Evolutionary conservation across 2,113 vertebrate genomes (phyloP).

Genomic region (Capreolus pygargus): DNA sequence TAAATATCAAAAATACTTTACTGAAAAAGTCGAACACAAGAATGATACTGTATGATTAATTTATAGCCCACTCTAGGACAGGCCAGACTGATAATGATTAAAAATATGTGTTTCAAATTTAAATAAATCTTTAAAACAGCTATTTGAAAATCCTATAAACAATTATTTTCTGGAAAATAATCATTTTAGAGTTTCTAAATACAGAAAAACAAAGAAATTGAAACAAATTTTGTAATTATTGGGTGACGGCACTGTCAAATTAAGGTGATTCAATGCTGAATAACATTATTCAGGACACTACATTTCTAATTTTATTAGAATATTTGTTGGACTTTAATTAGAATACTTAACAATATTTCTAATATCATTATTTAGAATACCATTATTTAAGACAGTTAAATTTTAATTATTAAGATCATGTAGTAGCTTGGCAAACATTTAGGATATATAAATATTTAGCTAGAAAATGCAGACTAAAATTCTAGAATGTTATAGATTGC

Average conservation of each 20-base stretch:
- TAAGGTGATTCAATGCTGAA: background rate
- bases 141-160: background rate
- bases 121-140: background rate
- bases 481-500: background rate
- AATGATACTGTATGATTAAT: background rate
- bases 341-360: background rate
- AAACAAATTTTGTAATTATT: background rate
- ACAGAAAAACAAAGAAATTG: conserved; percentile 5
- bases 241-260: background rate
- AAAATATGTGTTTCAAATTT: background rate
- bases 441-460: background rate
- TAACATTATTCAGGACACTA: background rate
- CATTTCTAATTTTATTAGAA: background rate
- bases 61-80: background rate
- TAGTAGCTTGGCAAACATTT: background rate
- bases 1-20: background rate
- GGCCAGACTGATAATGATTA: background rate
- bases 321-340: background rate
- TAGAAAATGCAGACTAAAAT: background rate
- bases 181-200: conserved; percentile 3
- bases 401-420: background rate
- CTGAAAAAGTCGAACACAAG: background rate
- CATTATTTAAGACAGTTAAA: background rate
- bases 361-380: background rate
- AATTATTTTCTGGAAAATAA: conserved; percentile 14